Percentiles rank a stretch among this genome's conserved stretches.
phyloP scores from a whole-genome alignment of 2,113 vertebrate species.

The Ceyx cyanopectus region DNA sequence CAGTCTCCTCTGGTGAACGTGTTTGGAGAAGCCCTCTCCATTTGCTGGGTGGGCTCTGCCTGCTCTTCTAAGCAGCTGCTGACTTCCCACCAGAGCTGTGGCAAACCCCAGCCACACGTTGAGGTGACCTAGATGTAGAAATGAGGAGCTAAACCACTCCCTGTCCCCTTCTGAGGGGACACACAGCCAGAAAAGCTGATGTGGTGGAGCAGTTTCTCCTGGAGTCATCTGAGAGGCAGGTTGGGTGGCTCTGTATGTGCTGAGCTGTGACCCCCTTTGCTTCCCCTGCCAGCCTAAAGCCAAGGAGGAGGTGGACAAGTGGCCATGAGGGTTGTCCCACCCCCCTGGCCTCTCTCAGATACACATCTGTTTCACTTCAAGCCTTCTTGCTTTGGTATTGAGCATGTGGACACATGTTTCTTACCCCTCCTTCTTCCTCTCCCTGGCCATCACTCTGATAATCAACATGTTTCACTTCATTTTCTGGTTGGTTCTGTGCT shows the following conservation, averaged over 20 bases:
- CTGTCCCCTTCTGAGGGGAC: background rate
- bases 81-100: background rate
- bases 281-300: background rate
- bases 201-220: background rate
- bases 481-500: background rate
- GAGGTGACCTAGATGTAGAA: constrained; percentile 15
- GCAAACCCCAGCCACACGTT: background rate
- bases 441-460: background rate
- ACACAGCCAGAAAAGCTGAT: background rate
- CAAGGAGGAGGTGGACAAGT: background rate
- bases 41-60: background rate
- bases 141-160: background rate
- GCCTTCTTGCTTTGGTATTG: background rate
- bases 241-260: background rate
- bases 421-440: background rate
- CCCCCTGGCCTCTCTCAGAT: background rate
- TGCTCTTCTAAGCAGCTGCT: background rate
- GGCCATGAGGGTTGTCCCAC: background rate
- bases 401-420: background rate
- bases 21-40: background rate
- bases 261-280: background rate
- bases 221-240: background rate
- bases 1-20: background rate
- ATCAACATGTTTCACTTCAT: background rate
- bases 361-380: background rate